Conservation (phyloP, 2,113 vertebrate genomes). For the Leptocoma aspasia region DNA sequence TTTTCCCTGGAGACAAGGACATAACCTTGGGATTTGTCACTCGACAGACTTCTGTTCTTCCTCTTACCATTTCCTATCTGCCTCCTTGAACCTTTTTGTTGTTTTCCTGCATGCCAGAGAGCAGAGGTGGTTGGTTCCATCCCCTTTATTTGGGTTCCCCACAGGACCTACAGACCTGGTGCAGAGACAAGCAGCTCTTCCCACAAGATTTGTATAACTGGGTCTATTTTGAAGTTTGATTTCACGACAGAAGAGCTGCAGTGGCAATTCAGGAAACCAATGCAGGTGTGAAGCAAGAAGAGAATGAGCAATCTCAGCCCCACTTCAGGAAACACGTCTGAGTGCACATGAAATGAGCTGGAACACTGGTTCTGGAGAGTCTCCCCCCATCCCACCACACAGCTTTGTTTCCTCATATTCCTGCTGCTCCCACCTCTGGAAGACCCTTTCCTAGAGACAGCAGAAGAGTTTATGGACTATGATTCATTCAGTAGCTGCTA, state of each 20-base stretch:
- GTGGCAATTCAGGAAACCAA: constrained; percentile 12
- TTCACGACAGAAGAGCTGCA: not conserved
- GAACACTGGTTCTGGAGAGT: not conserved
- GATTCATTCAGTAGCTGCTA: not conserved
- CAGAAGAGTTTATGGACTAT: not conserved
- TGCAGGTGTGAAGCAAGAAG: not conserved
- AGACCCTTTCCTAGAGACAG: not conserved
- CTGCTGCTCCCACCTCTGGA: not conserved
- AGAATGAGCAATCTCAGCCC: not conserved
- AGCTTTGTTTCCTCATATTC: not conserved
- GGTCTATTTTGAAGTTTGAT: not conserved
- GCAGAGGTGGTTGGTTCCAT: not conserved
- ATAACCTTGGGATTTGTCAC: not conserved
- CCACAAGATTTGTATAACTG: not conserved
- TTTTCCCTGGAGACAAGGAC: not conserved
- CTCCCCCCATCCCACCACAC: not conserved
- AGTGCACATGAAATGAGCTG: not conserved
- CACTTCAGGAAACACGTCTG: not conserved
- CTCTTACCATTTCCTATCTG: not conserved
- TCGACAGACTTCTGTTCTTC: not conserved
- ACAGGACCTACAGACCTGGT: not conserved
- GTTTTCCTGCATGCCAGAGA: not conserved
- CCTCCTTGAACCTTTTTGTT: not conserved
- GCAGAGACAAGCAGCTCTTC: not conserved
- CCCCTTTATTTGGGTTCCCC: not conserved